A percentile compares a stretch with the other conserved stretches of the same genome.
Conservation (phyloP, 2,113 vertebrate species). For the Thermophis baileyi region DNA sequence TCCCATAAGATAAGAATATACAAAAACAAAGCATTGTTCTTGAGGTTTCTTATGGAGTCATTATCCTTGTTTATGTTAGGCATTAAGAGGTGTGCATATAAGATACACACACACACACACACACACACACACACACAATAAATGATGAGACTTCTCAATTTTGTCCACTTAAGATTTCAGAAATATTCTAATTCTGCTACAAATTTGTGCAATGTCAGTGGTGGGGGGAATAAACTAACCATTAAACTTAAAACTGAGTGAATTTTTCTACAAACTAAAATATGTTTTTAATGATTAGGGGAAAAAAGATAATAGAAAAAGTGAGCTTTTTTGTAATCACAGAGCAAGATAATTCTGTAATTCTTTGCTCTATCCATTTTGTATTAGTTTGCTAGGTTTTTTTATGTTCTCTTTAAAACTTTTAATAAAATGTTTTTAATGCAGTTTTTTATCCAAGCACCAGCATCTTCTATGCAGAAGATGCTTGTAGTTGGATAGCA, state of each 20-base stretch:
- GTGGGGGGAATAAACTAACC: background rate
- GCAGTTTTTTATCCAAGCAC: too few species aligned
- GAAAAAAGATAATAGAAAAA: background rate
- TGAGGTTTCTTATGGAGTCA: background rate
- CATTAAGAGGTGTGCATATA: background rate
- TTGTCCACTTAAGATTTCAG: background rate
- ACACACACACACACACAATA: background rate
- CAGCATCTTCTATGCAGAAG: background rate
- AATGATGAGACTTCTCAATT: background rate
- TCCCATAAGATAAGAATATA: background rate
- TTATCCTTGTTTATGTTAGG: background rate
- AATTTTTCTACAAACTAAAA: background rate
- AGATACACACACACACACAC: background rate
- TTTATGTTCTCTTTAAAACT: background rate
- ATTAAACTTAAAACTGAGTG: fast-evolving
- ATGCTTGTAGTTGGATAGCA: background rate
- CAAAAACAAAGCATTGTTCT: background rate
- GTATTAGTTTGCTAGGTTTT: background rate
- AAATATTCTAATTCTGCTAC: background rate
- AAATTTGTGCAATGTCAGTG: background rate
- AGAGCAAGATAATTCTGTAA: background rate
- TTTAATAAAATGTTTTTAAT: background rate
- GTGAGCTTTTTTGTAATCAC: background rate
- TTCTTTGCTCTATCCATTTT: background rate
- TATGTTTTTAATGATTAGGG: background rate